Percentiles rank a stretch among this genome's conserved stretches.
phyloP scores from a whole-genome alignment of 2,888 invertebrate species.

The Diaprepes abbreviatus region DNA sequence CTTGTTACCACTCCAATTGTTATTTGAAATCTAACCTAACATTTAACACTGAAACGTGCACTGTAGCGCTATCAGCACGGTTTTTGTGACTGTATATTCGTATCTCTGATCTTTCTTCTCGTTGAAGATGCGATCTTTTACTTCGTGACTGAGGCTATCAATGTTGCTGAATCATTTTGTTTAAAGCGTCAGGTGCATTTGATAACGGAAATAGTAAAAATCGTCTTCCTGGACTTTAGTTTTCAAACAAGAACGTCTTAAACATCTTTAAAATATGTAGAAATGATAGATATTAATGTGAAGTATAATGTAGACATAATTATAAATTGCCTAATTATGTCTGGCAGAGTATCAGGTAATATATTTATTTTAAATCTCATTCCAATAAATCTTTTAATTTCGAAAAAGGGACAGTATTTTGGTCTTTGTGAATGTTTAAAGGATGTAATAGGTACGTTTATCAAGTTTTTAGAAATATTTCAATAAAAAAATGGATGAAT shows the following conservation, averaged over 20 bases:
- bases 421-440: no score
- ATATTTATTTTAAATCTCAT: no score
- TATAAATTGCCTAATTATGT: no score
- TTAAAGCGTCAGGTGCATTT: conserved; percentile 59
- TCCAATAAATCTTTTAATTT: no score
- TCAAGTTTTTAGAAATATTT: no score
- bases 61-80: conserved; percentile 39
- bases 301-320: no score
- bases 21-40: conserved; percentile 48
- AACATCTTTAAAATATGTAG: no score
- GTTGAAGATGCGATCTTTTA: conserved; percentile 40
- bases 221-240: neutral
- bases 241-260: neutral
- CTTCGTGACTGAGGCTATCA: conserved; percentile 59
- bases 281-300: no score
- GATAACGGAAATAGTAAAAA: conserved; percentile 49
- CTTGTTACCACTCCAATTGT: conserved; percentile 48
- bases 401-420: no score
- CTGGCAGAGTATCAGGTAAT: no score
- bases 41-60: conserved; percentile 48
- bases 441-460: no score
- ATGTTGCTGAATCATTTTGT: conserved; percentile 61
- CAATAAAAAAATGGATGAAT: no score
- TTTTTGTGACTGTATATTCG: conserved; percentile 42
- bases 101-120: conserved; percentile 42